Evolutionary conservation across 2,797 vertebrate genomes (phyloP).

Genomic region (Denticeps clupeoides): DNA sequence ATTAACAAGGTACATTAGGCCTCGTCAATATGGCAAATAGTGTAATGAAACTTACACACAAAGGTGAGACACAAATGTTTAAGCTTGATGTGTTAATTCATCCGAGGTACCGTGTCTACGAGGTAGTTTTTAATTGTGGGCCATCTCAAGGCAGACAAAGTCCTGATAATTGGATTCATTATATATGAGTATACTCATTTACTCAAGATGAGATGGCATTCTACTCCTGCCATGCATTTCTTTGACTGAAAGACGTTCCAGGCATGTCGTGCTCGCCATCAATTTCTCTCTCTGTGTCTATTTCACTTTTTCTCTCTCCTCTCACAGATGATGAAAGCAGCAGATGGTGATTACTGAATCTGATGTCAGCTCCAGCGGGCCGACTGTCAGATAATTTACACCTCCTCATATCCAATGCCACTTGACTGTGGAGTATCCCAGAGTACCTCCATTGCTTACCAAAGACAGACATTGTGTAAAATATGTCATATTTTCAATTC

Average conservation of each 20-base stretch:
- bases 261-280: conserved; percentile 17
- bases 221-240: neutral
- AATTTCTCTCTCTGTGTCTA: conserved; percentile 12
- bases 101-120: conserved; percentile 20
- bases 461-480: conserved; percentile 45
- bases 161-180: conserved; percentile 37
- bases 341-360: conserved; percentile 63
- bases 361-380: conserved; percentile 59
- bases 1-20: conserved; percentile 7
- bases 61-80: neutral
- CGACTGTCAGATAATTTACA: conserved; percentile 67
- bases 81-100: conserved; percentile 22
- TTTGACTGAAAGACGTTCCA: conserved; percentile 28
- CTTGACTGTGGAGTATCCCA: conserved; percentile 44
- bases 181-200: conserved; percentile 24
- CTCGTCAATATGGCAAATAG: conserved; percentile 9
- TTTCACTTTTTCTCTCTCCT: conserved; percentile 6
- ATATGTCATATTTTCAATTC: conserved; percentile 5
- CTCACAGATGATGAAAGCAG: conserved; percentile 55
- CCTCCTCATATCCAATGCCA: conserved; percentile 47
- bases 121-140: conserved; percentile 31
- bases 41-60: conserved; percentile 12
- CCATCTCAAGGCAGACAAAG: conserved; percentile 27
- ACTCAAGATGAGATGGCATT: conserved; percentile 25
- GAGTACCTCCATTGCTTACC: conserved; percentile 46